Base-by-base conservation (phyloP, 2,113 vertebrate species). In the Propithecus coquereli region DNA sequence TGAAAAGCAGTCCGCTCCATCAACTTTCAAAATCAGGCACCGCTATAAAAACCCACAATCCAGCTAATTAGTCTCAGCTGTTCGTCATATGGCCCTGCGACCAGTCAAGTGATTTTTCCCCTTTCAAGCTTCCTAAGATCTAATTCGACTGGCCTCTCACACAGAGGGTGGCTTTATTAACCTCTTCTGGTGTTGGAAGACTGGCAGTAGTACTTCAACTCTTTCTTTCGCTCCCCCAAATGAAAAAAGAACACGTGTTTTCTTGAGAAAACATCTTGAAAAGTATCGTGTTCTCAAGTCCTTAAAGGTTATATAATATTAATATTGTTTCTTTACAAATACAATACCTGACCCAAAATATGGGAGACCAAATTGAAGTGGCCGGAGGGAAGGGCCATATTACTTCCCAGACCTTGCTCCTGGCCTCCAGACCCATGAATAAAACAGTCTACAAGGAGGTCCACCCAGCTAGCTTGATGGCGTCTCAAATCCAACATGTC, bases 51-150 rank as follows among this genome's bases (percentile, higher is more conserved):
- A 91, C 90, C 95, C 95, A 94, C 97, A 97, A 90, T 94, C 97
- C 96, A 97, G 97, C 93, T 98, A 99, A 99, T 99, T 97, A 98
- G 97, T 97, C 96, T 99, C 99, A 99, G 99, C 99, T 99, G 99
- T 98, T 98, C 54, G 98, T 99, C 99, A 98, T 99, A 99, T 98
- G 99, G 97, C 96, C 96, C 85, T 90, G 50, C 94, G 96, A 85
- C 93, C 0, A 93, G 98, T 99, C 99, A 99, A 98, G 96, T 98
- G 99, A 99, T 98, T 97, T 40, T 66, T 71, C 84, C 63, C 50
- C 34, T 70, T 70, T 92, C 92, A 83, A 59, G 74, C 74, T 91
- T 50, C 20, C 87, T 84, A 45, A 66, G 84, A 59, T 82, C 86
- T 79, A 90, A 45, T 63, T 50, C 84, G 12, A 18, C 71, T 25